Evolutionary conservation across 2,113 vertebrate species (phyloP).

Genomic region (Trichomycterus rosablanca): DNA sequence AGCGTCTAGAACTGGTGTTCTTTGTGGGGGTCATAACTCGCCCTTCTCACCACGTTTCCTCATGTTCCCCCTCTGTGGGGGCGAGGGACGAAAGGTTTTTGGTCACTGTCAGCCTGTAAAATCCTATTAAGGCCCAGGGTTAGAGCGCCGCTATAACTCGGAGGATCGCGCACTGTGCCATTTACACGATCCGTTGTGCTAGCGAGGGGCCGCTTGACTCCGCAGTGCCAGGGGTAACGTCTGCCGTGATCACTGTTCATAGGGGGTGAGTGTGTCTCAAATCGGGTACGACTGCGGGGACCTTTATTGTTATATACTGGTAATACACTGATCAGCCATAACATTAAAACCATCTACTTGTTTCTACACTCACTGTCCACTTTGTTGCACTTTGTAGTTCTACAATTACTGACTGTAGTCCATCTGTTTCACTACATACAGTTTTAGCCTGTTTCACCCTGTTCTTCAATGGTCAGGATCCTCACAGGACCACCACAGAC

Average conservation of each 20-base stretch:
- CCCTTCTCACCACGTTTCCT: slow-evolving; percentile 51
- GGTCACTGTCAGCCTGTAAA: slow-evolving; percentile 64
- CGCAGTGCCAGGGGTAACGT: slow-evolving; percentile 51
- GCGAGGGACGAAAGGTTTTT: slow-evolving; percentile 64
- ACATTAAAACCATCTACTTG: too few relatives aligned
- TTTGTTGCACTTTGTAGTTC: too few relatives aligned
- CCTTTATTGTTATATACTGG: slow-evolving; percentile 45
- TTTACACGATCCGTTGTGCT: slow-evolving; percentile 46
- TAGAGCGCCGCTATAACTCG: slow-evolving; percentile 21
- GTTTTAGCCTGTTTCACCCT: too few relatives aligned
- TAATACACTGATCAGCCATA: too few relatives aligned
- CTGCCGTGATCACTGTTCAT: slow-evolving; percentile 53
- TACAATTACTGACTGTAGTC: too few relatives aligned
- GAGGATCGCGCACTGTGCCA: slow-evolving; percentile 33
- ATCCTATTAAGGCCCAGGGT: slow-evolving; percentile 58
- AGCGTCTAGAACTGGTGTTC: slow-evolving; percentile 74
- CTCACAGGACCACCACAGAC: too few relatives aligned
- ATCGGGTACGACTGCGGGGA: slow-evolving; percentile 52
- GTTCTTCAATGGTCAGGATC: too few relatives aligned
- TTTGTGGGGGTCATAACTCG: slow-evolving; percentile 80
- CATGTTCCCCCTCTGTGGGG: slow-evolving; percentile 70
- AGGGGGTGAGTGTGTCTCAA: slow-evolving; percentile 27
- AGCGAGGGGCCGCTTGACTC: slow-evolving; percentile 45
- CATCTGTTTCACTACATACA: too few relatives aligned
- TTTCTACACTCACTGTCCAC: not conserved